Base-by-base conservation (phyloP, 1,140 invertebrate species). In the Steinernema feltiae region DNA sequence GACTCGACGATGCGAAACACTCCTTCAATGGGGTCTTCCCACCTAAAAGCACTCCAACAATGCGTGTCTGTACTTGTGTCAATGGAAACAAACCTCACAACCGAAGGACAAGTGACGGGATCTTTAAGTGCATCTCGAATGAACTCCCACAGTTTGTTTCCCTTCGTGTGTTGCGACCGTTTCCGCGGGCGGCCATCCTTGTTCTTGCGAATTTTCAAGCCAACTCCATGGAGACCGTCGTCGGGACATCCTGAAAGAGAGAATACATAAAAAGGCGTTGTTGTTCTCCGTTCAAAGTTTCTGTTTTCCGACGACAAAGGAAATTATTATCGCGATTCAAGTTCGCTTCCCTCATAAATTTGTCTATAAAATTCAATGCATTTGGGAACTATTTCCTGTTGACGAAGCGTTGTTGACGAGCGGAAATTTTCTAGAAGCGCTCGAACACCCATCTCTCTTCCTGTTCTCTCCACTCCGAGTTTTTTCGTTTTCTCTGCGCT, bases 1-100 rank as follows among this genome's bases (percentile, higher is more conserved):
- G 92, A 93, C 80, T 93, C 91, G 0, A 94, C 92, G 79, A 95
- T 94, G 72, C 93, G 91, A 87, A 95, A 95, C 76, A 92, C 92
- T 0, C 93, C 93, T 78, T 91, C 90, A 30, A 91, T 90, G 81
- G 92, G 91, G 86, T 94, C 91, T 85, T 94, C 93, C 93, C 93
- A 95, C 84, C 92, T 91, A 79, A 70, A 87, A 71, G 30, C 73
- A 76, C 69, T 41, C 30, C 17, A 31, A 1, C 24, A 69, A 24
- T 32, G 35, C 30, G 15, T 29, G 24, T 3, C 53, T n/a, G 1
- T 17, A 31, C 46, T 31, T 53, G 17, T 46, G 48, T 29, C n/a
- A 3, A 48, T 21, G 24, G 15, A 17, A n/a, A 53, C 73, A 72
- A 74, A 86, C 85, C 82, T 83, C 18, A 85, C 84, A 71, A 85